These are phyloP conservation scores for Neodiprion virginianus DNA, from an alignment of 1,140 invertebrate genomes.

Conservation along the genomic window DNA sequence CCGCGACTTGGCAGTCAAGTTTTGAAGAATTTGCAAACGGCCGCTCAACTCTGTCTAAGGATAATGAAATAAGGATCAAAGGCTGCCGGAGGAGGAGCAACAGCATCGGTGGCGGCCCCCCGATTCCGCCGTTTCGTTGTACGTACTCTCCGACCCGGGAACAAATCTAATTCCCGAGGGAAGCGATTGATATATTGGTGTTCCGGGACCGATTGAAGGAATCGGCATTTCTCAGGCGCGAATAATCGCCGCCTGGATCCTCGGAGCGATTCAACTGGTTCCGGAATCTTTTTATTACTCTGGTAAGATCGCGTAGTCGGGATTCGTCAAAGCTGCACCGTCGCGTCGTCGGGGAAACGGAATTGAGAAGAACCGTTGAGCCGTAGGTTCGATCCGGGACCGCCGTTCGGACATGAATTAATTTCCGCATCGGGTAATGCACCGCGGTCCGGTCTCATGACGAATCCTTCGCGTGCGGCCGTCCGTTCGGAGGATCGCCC, in stretches of 20 bases:
- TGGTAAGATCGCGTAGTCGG: too few species aligned
- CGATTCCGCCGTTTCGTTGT: neutral
- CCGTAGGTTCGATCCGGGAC: neutral
- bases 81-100: slow-evolving; percentile 28
- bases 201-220: neutral
- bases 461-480: slow-evolving; percentile 56
- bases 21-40: slow-evolving; percentile 55
- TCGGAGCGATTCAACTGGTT: too few species aligned
- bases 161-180: slow-evolving; percentile 19
- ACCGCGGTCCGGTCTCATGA: slow-evolving; percentile 43
- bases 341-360: too few species aligned
- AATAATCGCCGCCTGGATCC: too few species aligned
- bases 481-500: slow-evolving; percentile 54
- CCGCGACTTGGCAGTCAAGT: slow-evolving; percentile 53
- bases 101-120: neutral
- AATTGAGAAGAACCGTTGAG: neutral
- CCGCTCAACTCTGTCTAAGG: slow-evolving; percentile 40
- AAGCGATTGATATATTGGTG: slow-evolving; percentile 9
- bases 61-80: slow-evolving; percentile 63
- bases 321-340: too few species aligned
- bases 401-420: neutral
- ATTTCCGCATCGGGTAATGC: neutral
- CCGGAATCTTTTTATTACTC: too few species aligned
- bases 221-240: neutral
- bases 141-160: neutral